Evolutionary conservation across 2,113 vertebrate genomes (phyloP), one percentile per base, ranked within the genome.

Genomic region (Calyptomena viridis): DNA sequence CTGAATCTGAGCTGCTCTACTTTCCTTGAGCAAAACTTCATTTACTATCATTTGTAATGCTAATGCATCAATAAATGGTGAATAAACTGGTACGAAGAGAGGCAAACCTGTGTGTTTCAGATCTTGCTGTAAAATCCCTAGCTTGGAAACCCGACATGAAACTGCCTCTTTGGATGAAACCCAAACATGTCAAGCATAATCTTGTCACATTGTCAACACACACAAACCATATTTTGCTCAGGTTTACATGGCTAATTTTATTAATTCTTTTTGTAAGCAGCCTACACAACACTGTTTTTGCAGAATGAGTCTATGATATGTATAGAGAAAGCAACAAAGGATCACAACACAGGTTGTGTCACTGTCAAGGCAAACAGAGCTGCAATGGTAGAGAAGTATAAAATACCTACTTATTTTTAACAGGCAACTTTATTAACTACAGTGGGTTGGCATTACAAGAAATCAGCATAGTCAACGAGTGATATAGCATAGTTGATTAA

Each of bases 11-110:
- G 74, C 78, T 95, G 44, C 39, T 89, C 33, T 25, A 73, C 8
- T 12, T 75, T 78, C 46, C 66, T 95, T 62, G 21, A 93, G 55
- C 23, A 84, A 84, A 82, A 87, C 19, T 85, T 92, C 42, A 62
- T 82, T 76, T 63, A 42, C 84, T 95, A 93, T 89, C 55, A 88
- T 93, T 95, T 91, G 60, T 86, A 90, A 92, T 53, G 72, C 27
- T 64, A 74, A 25, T n/a, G 12, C n/a, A n/a, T n/a, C n/a, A n/a
- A n/a, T n/a, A n/a, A 73, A 87, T 2, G 5, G n/a, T 69, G 19
- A 78, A 69, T 35, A 81, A 87, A 52, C 22, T 50, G 52, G 73
- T 63, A 31, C 10, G 12, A 93, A n/a, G 37, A 64, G 81, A 84
- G n/a, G 58, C 22, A 87, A 25, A 28, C 40, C 58, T 55, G 44